Base-by-base conservation (phyloP, 2,888 invertebrate genomes). In the Drosophila atripex region DNA sequence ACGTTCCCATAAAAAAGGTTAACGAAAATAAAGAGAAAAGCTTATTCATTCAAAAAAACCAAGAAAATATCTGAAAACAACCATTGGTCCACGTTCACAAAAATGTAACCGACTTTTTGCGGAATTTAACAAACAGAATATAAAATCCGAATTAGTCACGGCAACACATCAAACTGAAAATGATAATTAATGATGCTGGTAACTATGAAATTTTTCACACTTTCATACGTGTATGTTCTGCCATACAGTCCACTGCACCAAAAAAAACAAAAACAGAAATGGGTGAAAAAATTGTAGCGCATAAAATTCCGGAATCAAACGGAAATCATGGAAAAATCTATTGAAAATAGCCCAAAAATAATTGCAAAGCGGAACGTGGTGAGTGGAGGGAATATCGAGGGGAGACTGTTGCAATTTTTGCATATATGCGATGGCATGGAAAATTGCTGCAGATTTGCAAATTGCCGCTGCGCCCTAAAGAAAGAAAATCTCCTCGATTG, bases 121-220 rank as follows among this genome's bases (percentile, higher is more conserved):
- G 25, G 28, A 32, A 58, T 28, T 53, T 59, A 32, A 51, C 18
- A 43, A 14, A 39, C 43, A 35, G 58, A 43, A 64, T 83, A 89
- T 90, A 89, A 90, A 90, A 90, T 76, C 77, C 76, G 51, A 82
- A 89, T 90, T 89, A 88, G 90, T 89, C 83, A 88, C 89, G 84
- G 82, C 77, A 78, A 71, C 85, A 89, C 84, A 83, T 80, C 78
- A 80, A 50, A 76, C 82, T 88, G 82, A 88, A 89, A 86, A 87
- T 82, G 50, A 78, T 82, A 76, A 86, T 88, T 86, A 84, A 86
- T 85, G 69, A 53, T 53, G 38, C 64, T 63, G 43, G 51, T 57
- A 66, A 73, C 80, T 60, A 41, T 61, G 16, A 30, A 30, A 64
- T 64, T 64, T 52, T 61, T 64, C 63, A 45, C 63, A 45, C 28